Evolutionary conservation across 2,113 vertebrate species (phyloP).

Genomic region (Bos indicus): DNA sequence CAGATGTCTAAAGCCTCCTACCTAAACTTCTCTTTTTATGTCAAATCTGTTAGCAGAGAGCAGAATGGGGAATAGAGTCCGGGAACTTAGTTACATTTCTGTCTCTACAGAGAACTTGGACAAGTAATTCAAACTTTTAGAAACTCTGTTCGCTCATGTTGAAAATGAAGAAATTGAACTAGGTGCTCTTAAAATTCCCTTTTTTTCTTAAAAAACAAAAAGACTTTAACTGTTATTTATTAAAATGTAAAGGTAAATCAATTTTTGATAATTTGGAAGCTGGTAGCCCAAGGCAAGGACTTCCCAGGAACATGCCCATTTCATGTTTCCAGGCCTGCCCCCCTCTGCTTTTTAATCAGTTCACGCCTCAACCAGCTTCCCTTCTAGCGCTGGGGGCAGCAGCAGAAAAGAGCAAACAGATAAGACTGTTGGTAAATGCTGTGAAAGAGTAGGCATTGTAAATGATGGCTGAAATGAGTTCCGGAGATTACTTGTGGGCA

Average conservation of each 20-base stretch:
- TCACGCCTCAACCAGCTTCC: neutral
- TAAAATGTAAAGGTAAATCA: neutral
- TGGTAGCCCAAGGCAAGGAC: neutral
- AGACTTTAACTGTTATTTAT: neutral
- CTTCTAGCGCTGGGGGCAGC: neutral
- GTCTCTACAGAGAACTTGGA: neutral
- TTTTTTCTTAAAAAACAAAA: neutral
- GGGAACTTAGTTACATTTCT: neutral
- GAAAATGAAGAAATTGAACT: neutral
- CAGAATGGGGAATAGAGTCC: neutral
- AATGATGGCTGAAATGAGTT: neutral
- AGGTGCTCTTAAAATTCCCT: neutral
- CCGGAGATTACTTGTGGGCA: neutral
- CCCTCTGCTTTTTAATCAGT: neutral
- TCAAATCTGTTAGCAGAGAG: neutral
- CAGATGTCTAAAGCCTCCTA: neutral
- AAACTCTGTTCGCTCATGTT: neutral
- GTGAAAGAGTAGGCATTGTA: neutral
- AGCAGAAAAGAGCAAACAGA: neutral
- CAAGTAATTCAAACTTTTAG: neutral
- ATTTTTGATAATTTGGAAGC: neutral
- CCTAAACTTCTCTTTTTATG: neutral
- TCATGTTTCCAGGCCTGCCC: neutral
- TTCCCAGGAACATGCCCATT: neutral
- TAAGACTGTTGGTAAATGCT: neutral